Evolutionary conservation across 2,888 invertebrate species (phyloP), one percentile per base, ranked within the genome.

Genomic region (Hecatera dysodea): DNA sequence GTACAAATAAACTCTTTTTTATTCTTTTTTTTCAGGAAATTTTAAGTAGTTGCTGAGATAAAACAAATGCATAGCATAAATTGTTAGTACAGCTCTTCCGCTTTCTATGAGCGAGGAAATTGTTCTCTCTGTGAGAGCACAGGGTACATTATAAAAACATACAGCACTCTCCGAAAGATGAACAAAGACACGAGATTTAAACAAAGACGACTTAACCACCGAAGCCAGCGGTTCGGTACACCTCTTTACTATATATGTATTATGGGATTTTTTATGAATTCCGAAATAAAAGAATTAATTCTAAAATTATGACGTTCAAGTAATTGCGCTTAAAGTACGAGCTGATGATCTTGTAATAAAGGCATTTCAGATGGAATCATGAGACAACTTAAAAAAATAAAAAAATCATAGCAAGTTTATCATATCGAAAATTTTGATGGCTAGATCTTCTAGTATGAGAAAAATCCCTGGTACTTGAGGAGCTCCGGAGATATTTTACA

Each of bases 71-170:
- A 67, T 53, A 56, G 44, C 36, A 50, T 29, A 55, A 64, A 36
- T 22, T 50, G 59, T 63, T 39, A 36, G 65, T 64, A 42, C 48
- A 29, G 50, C 42, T 59, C 17, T 46, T 50, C 27, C 48, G 22
- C n/a, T 60, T 42, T 46, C n/a, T 36, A 42, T 44, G 53, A 68
- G 62, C 24, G 27, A 64, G 17, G 12, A 56, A 64, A 75, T 27
- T 66, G 46, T 65, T 65, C 11, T 48, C n/a, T 44, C 39, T 46
- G 22, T 39, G 22, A 1, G 19, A 39, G 44, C 24, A 19, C 39
- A 33, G 27, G 33, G 19, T 72, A 24, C 24, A 60, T 67, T 67
- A 56, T 60, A 55, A 56, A 74, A 70, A 50, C 19, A 57, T 29
- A 46, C 24, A 42, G 57, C n/a, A 36, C 29, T 73, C 27, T 15